Conservation (phyloP, 2,797 vertebrate genomes). For the Synaphobranchus kaupii region DNA sequence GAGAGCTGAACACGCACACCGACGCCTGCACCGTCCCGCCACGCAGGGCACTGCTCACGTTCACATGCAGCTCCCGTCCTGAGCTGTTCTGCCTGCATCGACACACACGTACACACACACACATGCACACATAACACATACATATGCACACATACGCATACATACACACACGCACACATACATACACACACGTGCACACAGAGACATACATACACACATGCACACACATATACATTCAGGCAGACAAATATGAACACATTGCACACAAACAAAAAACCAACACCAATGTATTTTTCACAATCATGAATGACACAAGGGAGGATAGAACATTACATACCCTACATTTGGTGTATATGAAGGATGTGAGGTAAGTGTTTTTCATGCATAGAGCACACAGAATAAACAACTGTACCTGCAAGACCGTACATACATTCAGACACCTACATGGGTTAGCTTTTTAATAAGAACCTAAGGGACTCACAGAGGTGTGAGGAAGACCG, state of each 20-base stretch:
- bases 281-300: not conserved
- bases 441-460: not conserved
- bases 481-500: constrained; percentile 73
- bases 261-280: not conserved
- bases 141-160: not conserved
- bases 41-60: constrained; percentile 58
- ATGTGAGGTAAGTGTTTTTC: not conserved
- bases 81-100: constrained; percentile 61
- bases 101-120: not conserved
- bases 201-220: not conserved
- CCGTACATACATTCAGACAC: not conserved
- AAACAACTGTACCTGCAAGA: not conserved
- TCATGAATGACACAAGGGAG: not conserved
- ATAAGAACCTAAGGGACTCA: constrained; percentile 54
- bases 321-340: not conserved
- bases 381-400: not conserved
- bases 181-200: not conserved
- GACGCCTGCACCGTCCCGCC: constrained; percentile 52
- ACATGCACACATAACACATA: not conserved
- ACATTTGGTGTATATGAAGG: not conserved
- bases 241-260: not conserved
- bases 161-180: no score
- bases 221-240: not conserved
- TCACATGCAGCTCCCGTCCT: constrained; percentile 56
- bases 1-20: constrained; percentile 72